A percentile compares a stretch with the other conserved stretches of the same genome.
Conservation (phyloP, 2,797 vertebrate species). For the Dicrostonyx torquatus region DNA sequence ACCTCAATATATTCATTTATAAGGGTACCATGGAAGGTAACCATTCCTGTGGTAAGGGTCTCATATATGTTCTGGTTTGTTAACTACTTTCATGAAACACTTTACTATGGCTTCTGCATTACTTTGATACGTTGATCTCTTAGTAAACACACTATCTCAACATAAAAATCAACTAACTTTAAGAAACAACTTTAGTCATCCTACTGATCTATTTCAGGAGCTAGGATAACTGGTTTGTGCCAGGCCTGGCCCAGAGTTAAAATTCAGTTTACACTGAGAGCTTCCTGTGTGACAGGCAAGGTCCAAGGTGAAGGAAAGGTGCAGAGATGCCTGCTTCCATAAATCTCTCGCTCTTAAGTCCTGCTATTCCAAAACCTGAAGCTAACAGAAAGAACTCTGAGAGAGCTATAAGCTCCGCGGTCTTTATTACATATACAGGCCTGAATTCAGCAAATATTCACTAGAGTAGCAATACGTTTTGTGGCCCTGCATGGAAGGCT, state of each 20-base stretch:
- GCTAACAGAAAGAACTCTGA: not conserved
- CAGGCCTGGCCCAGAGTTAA: not conserved
- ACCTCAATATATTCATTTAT: not conserved
- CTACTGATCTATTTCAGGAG: not conserved
- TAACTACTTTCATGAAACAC: not conserved
- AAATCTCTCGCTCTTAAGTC: not conserved
- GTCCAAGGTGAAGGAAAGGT: not conserved
- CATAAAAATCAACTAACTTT: not conserved
- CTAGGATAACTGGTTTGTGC: not conserved
- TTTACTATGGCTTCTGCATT: not conserved
- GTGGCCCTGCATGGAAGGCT: not conserved
- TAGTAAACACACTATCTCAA: slow-evolving; percentile 18
- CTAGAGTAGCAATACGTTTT: not conserved
- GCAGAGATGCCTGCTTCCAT: not conserved
- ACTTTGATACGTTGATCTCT: not conserved
- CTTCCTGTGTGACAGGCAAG: not conserved
- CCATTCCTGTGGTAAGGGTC: not conserved
- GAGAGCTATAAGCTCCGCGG: not conserved
- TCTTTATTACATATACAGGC: not conserved
- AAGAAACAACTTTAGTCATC: not conserved
- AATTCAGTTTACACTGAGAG: not conserved
- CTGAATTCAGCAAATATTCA: not conserved
- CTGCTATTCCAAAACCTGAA: not conserved
- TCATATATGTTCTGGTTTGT: not conserved
- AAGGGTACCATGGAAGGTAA: not conserved